Conservation (phyloP, 2,888 invertebrate species). For the Orchesella flavescens region DNA sequence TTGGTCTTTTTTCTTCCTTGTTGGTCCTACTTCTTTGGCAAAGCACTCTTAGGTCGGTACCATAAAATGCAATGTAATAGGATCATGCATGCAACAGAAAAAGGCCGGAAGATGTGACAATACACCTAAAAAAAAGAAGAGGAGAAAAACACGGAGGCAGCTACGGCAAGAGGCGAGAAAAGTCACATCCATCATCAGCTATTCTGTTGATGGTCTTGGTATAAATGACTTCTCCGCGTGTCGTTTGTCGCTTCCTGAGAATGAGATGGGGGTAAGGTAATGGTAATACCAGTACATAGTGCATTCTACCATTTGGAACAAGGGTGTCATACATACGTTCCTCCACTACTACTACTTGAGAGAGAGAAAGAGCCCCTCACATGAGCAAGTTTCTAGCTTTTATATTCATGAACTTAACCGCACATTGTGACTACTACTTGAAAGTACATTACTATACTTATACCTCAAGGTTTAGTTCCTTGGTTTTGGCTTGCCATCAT, state of each 20-base stretch:
- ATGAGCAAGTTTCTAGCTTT: not conserved
- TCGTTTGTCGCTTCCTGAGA: slow-evolving; percentile 50
- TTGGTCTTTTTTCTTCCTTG: not conserved
- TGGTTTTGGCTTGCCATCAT: slow-evolving; percentile 44
- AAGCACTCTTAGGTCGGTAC: not conserved
- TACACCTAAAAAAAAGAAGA: slow-evolving; percentile 28
- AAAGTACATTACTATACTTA: not conserved
- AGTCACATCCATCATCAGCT: slow-evolving; percentile 65
- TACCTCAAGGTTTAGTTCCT: slow-evolving; percentile 19
- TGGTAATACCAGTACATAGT: slow-evolving; percentile 22
- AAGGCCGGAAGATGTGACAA: slow-evolving; percentile 44
- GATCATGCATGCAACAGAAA: not conserved
- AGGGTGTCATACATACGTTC: slow-evolving; percentile 59
- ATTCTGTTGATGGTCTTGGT: slow-evolving; percentile 65
- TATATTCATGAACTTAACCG: slow-evolving; percentile 46
- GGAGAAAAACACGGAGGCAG: slow-evolving; percentile 25
- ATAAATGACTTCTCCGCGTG: slow-evolving; percentile 62
- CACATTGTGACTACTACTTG: slow-evolving; percentile 4
- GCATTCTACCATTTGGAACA: slow-evolving; percentile 28
- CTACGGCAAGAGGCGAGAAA: slow-evolving; percentile 47
- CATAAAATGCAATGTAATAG: slow-evolving; percentile 50
- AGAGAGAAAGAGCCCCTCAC: not conserved
- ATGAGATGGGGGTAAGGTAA: slow-evolving; percentile 45
- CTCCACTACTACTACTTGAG: slow-evolving; percentile 16
- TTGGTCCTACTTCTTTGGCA: not conserved